Base-by-base conservation (phyloP, 2,888 invertebrate species). In the Metacarcinus magister region DNA sequence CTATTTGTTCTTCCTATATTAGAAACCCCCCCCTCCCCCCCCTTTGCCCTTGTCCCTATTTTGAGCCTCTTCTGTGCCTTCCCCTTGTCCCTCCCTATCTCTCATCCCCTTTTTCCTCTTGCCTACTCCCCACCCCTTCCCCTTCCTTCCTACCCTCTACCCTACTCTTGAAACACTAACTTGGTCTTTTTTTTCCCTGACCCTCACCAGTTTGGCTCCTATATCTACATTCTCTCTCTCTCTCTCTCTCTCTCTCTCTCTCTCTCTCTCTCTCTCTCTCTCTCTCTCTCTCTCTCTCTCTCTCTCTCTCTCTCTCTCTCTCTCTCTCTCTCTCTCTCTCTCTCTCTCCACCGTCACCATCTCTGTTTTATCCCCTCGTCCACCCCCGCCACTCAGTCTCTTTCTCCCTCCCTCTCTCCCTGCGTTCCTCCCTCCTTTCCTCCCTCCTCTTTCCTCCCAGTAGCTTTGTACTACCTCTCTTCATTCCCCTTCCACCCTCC, bases 271-370 rank as follows among this genome's bases (percentile, higher is more conserved):
- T 8, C 5, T 48, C 13, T 48, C 48, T 48, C 13, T 13, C 48
- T 48, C 48, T 13, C 60, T 60, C 60, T 19, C 60, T 60, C 60
- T 60, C 60, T 60, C 60, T 13, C 23, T 23, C 67, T 67, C n/a
- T 67, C 67, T 67, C n/a, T 67, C 67, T n/a, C 67, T 67, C 67
- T 54, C 54, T 67, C 67, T n/a, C n/a, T n/a, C 54, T 54, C 67
- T 67, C n/a, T 8, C 67, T 7, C n/a, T 67, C 5, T n/a, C 3
- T 67, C n/a, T 67, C n/a, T 67, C n/a, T n/a, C n/a, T 67, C 7
- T n/a, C n/a, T 19, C 19, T 67, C n/a, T n/a, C 67, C 5, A 23
- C 19, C 16, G 67, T 67, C 19, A 1, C 10, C 19, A 67, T 67
- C 3, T 23, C 13, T 23, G 10, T 13, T 67, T n/a, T n/a, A n/a